Evolutionary conservation across 2,888 invertebrate genomes (phyloP).

Genomic region (Pristionchus fissidentatus): DNA sequence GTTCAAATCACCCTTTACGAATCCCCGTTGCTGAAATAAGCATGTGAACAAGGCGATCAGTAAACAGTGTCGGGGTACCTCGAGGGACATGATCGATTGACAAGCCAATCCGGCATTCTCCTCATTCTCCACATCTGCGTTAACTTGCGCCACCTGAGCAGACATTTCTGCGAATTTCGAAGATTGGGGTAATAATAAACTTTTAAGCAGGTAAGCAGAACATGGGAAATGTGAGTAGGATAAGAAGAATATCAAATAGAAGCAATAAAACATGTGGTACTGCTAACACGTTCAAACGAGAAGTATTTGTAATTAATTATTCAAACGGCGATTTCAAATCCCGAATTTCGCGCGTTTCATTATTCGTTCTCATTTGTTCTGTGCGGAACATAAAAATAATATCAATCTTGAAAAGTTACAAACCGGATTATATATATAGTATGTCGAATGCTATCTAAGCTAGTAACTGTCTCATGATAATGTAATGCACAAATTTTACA

Average conservation of each 20-base stretch:
- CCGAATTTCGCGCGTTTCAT: constrained; percentile 6
- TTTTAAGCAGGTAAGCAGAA: not conserved
- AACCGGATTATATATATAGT: too few species aligned
- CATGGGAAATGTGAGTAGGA: not conserved
- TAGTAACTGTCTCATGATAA: not conserved
- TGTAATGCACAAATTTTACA: too few species aligned
- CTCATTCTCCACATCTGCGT: constrained; percentile 35
- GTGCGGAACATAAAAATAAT: not conserved
- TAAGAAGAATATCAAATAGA: not conserved
- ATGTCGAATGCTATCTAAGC: not conserved
- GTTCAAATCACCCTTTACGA: constrained; percentile 84
- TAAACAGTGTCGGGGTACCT: not conserved
- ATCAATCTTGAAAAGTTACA: too few species aligned
- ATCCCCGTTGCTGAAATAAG: constrained; percentile 63
- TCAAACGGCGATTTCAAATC: not conserved
- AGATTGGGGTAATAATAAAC: too few species aligned
- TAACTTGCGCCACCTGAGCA: constrained; percentile 28
- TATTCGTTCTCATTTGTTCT: not conserved
- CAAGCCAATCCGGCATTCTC: constrained; percentile 48
- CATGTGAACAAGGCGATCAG: not conserved
- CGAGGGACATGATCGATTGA: constrained; percentile 36
- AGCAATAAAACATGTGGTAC: not conserved
- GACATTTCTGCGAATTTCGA: constrained; percentile 13
- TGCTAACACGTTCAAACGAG: constrained; percentile 1
- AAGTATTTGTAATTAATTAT: too few species aligned